Conservation (phyloP, 2,888 invertebrate genomes). For the Phalera bucephala region DNA sequence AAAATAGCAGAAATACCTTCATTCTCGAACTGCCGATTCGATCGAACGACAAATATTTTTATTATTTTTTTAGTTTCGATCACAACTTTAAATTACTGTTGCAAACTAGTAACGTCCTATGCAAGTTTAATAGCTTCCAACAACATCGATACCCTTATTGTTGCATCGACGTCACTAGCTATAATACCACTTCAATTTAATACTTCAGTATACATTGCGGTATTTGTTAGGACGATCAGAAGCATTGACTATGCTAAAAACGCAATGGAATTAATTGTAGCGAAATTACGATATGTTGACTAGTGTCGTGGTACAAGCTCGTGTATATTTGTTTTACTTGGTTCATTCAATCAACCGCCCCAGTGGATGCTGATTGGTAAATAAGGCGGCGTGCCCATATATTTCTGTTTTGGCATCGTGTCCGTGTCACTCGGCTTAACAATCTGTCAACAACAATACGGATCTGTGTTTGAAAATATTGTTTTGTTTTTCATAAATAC, state of each 20-base stretch:
- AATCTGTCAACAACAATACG: slow-evolving; percentile 53
- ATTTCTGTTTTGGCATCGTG: slow-evolving; percentile 39
- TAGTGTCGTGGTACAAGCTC: slow-evolving; percentile 11
- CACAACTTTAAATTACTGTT: slow-evolving; percentile 70
- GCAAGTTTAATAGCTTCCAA: slow-evolving; percentile 56
- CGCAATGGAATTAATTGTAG: neutral
- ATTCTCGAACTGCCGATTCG: slow-evolving; percentile 21
- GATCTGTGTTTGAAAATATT: slow-evolving; percentile 19
- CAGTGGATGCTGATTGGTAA: slow-evolving; percentile 66
- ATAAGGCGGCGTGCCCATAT: slow-evolving; percentile 46
- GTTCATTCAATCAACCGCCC: slow-evolving; percentile 64
- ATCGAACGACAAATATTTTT: slow-evolving; percentile 29
- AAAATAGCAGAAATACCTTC: slow-evolving; percentile 2
- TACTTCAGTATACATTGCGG: neutral
- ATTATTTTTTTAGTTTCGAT: slow-evolving; percentile 53
- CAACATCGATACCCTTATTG: slow-evolving; percentile 29
- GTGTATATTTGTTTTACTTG: slow-evolving; percentile 49
- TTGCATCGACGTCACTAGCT: neutral
- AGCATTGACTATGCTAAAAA: neutral
- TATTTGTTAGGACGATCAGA: neutral
- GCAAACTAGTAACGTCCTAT: slow-evolving; percentile 49
- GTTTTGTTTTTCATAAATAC: slow-evolving; percentile 9
- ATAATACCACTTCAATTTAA: neutral
- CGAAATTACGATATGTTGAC: neutral
- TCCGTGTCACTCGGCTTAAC: slow-evolving; percentile 46